Conservation (phyloP, 2,888 invertebrate genomes). For the Brachynemurus nebulosus region DNA sequence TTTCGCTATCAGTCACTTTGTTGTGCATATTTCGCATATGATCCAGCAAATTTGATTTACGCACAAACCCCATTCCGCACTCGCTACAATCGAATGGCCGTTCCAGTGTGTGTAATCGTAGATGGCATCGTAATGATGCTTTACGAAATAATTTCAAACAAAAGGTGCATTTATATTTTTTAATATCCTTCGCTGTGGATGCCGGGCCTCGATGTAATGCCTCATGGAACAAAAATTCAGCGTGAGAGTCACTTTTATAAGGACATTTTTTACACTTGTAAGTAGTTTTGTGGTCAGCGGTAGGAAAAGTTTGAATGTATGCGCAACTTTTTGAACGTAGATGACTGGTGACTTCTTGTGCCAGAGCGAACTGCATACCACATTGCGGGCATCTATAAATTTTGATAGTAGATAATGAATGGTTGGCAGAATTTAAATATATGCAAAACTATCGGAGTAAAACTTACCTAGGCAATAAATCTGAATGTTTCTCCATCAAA, state of each 20-base stretch:
- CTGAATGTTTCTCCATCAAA: slow-evolving; percentile 43
- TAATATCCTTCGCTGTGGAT: slow-evolving; percentile 25
- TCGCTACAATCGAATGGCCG: slow-evolving; percentile 49
- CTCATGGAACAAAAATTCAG: slow-evolving; percentile 61
- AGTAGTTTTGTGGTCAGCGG: slow-evolving; percentile 13
- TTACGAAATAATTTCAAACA: slow-evolving; percentile 53
- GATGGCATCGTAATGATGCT: slow-evolving; percentile 50
- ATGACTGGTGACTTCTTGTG: slow-evolving; percentile 63
- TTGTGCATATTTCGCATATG: slow-evolving; percentile 44
- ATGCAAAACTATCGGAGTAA: slow-evolving; percentile 10
- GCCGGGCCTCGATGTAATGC: slow-evolving; percentile 44
- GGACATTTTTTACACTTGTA: slow-evolving; percentile 43
- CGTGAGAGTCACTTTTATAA: slow-evolving; percentile 47
- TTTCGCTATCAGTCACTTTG: slow-evolving; percentile 15
- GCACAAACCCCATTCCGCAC: slow-evolving; percentile 50
- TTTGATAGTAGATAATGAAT: background rate
- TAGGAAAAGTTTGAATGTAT: slow-evolving; percentile 23
- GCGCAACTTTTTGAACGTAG: slow-evolving; percentile 45
- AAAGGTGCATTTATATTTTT: slow-evolving; percentile 47
- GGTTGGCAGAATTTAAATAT: background rate
- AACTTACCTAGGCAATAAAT: slow-evolving; percentile 45
- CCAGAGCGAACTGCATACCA: slow-evolving; percentile 49
- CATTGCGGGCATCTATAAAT: slow-evolving; percentile 54
- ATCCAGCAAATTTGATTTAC: slow-evolving; percentile 47
- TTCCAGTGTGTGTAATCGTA: slow-evolving; percentile 61